phyloP scores from a whole-genome alignment of 2,113 vertebrate species.

The Meleagris gallopavo region DNA sequence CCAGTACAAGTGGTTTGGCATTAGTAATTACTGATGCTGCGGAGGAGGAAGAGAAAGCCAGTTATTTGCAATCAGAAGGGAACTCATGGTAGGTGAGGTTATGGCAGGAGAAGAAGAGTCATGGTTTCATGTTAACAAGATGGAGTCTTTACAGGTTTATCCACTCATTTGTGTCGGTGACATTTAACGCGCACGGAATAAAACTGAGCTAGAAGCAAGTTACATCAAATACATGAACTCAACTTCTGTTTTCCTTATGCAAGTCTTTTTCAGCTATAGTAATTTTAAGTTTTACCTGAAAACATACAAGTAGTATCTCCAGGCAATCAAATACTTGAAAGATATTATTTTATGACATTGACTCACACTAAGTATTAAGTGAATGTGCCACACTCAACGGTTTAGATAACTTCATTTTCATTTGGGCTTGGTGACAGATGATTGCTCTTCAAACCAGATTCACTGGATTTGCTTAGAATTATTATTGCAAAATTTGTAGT shows the following conservation, averaged over 20 bases:
- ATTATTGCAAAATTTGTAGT: background rate
- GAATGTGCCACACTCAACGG: background rate
- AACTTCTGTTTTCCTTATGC: background rate
- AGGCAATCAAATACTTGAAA: background rate
- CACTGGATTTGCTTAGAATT: background rate
- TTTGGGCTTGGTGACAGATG: background rate
- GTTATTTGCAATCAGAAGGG: background rate
- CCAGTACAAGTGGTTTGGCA: constrained; percentile 2
- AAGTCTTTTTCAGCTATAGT: background rate
- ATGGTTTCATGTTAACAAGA: background rate
- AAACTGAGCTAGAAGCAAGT: background rate
- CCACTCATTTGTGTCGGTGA: background rate
- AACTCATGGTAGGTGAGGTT: background rate
- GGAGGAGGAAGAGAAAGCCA: background rate
- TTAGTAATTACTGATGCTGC: background rate
- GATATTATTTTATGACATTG: background rate
- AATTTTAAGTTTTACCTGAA: constrained; percentile 6
- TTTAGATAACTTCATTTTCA: background rate
- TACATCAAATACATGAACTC: background rate
- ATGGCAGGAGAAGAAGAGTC: background rate
- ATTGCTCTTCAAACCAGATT: background rate
- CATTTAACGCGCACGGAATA: background rate
- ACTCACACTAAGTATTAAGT: background rate
- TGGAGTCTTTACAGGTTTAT: background rate
- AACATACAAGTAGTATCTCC: background rate